Conservation (phyloP, 2,113 vertebrate genomes). For the Pitta sordida region DNA sequence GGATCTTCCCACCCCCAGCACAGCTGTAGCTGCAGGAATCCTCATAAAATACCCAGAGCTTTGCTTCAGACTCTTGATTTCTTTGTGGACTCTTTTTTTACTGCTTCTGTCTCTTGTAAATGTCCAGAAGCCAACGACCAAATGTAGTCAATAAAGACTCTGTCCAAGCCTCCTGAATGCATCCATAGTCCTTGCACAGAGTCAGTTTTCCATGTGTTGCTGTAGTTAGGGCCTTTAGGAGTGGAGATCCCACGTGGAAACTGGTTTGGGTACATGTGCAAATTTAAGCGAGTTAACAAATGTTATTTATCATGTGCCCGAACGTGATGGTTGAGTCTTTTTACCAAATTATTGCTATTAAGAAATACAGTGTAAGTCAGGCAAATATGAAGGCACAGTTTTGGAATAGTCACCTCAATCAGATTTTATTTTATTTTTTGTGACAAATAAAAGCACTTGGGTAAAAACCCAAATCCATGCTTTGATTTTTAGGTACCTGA, state of each 20-base stretch:
- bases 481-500: neutral
- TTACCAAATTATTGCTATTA: neutral
- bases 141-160: neutral
- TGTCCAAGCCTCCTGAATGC: neutral
- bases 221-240: neutral
- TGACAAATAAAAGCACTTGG: neutral
- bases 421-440: neutral
- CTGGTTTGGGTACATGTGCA: neutral
- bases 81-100: neutral
- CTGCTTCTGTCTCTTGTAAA: neutral
- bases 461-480: neutral
- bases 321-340: neutral
- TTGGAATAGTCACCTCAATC: neutral
- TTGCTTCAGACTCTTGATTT: neutral
- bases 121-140: neutral
- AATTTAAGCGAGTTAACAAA: neutral
- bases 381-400: neutral
- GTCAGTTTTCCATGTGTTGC: neutral
- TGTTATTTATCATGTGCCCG: neutral
- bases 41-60: neutral
- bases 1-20: neutral
- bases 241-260: neutral
- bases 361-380: neutral
- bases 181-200: neutral
- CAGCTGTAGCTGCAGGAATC: neutral